Percentiles rank a stretch among this genome's conserved stretches.
Evolutionary conservation across 2,888 invertebrate species (phyloP).

Genomic region (Euclidia mi): DNA sequence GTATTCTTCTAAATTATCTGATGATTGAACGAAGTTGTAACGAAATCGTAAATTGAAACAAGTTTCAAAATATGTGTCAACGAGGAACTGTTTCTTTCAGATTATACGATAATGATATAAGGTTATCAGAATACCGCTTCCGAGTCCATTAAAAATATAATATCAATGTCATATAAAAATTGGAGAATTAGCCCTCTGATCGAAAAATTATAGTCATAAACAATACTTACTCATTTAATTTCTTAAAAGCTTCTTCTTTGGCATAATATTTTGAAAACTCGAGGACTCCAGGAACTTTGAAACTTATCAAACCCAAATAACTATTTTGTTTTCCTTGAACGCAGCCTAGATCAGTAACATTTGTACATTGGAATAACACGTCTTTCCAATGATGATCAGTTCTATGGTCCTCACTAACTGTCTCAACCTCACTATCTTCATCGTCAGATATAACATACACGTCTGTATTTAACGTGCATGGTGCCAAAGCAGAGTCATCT

Average conservation of each 20-base stretch:
- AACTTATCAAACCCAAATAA: slow-evolving; percentile 63
- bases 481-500: slow-evolving; percentile 1
- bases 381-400: slow-evolving; percentile 41
- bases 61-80: too few relatives aligned
- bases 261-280: slow-evolving; percentile 72
- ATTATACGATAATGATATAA: too few relatives aligned
- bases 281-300: slow-evolving; percentile 80
- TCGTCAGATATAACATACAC: slow-evolving; percentile 66
- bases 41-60: too few relatives aligned
- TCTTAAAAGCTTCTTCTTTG: slow-evolving; percentile 69
- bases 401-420: neutral
- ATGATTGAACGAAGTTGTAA: too few relatives aligned
- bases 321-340: slow-evolving; percentile 67
- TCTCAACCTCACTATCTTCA: slow-evolving; percentile 30
- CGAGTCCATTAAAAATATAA: too few relatives aligned
- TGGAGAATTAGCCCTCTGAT: too few relatives aligned
- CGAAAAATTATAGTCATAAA: too few relatives aligned
- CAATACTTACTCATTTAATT: slow-evolving; percentile 81
- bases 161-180: too few relatives aligned
- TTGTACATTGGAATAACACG: slow-evolving; percentile 75
- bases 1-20: too few relatives aligned
- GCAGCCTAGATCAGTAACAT: slow-evolving; percentile 72
- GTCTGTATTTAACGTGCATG: slow-evolving; percentile 38
- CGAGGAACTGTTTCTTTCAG: too few relatives aligned
- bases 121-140: too few relatives aligned